A percentile compares a stretch with the other conserved stretches of the same genome.
These are phyloP conservation scores for Ophiodon elongatus DNA, from an alignment of 2,113 vertebrate species.

Conservation along the genomic window DNA sequence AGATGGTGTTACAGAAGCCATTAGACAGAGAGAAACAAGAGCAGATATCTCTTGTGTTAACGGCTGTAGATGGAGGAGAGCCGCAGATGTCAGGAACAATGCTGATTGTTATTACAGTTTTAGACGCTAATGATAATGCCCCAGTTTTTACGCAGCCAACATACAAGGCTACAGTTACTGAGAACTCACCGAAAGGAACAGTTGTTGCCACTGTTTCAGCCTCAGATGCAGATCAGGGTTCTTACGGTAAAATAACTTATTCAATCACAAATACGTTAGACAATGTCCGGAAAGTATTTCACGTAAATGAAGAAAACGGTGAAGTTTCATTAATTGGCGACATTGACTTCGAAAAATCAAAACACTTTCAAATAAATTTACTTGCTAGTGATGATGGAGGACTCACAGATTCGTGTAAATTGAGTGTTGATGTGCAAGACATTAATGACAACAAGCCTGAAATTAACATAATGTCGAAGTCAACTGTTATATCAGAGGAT, in stretches of 20 bases:
- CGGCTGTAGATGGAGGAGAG: constrained; percentile 55
- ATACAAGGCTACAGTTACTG: constrained; percentile 74
- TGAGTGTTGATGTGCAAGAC: constrained; percentile 80
- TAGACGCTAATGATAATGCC: constrained; percentile 70
- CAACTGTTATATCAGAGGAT: constrained; percentile 78
- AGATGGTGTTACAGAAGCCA: constrained; percentile 62
- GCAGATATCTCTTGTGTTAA: constrained; percentile 52
- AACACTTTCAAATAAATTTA: constrained; percentile 68
- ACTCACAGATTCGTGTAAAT: constrained; percentile 63
- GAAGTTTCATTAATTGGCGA: constrained; percentile 66
- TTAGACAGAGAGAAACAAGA: constrained; percentile 63
- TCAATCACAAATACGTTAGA: constrained; percentile 8
- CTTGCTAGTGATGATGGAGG: constrained; percentile 81
- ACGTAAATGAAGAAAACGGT: constrained; percentile 70
- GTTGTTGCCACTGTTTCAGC: constrained; percentile 66
- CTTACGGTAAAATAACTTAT: neutral
- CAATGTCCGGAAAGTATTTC: neutral
- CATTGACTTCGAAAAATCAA: constrained; percentile 81
- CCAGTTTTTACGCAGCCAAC: constrained; percentile 67
- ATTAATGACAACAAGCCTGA: constrained; percentile 80
- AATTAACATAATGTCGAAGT: constrained; percentile 74
- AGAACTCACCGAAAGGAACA: constrained; percentile 68
- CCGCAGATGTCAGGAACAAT: constrained; percentile 56
- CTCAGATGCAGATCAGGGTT: constrained; percentile 45
- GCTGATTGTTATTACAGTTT: constrained; percentile 53